phyloP scores from a whole-genome alignment of 2,797 vertebrate genomes.

The Phoebastria nigripes region DNA sequence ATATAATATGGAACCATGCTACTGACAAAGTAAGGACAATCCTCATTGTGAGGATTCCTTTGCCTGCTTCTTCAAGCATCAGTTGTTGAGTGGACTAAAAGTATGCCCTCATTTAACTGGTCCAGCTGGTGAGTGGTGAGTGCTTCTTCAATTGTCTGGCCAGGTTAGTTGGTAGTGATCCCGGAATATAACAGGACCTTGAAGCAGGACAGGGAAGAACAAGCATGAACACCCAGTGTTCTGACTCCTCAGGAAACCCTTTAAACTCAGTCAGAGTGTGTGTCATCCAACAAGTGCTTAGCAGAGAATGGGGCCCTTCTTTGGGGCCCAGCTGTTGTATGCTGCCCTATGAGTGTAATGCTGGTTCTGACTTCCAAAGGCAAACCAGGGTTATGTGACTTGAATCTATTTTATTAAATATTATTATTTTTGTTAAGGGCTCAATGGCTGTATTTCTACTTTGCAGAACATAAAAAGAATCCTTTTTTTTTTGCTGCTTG shows the following conservation, averaged over 20 bases:
- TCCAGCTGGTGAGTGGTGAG: not conserved
- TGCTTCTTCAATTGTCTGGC: not conserved
- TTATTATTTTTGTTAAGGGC: not conserved
- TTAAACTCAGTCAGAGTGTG: too few relatives aligned
- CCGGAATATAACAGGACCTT: not conserved
- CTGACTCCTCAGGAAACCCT: not conserved
- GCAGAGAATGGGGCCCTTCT: too few relatives aligned
- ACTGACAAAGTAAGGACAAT: not conserved
- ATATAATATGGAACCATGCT: accelerated
- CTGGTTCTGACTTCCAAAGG: not conserved
- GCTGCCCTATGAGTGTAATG: too few relatives aligned
- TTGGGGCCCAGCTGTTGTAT: too few relatives aligned
- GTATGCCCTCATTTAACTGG: not conserved
- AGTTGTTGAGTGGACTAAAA: not conserved
- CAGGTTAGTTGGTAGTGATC: accelerated
- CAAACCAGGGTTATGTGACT: not conserved
- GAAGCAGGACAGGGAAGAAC: not conserved
- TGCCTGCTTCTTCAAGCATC: not conserved
- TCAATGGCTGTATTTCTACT: not conserved
- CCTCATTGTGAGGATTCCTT: not conserved
- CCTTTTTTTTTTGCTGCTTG: not conserved
- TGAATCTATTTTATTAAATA: not conserved
- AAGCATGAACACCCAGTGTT: not conserved
- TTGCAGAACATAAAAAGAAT: not conserved
- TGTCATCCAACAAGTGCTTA: too few relatives aligned